Base-by-base conservation (phyloP, 2,797 vertebrate genomes). In the Ptychadena robeensis region DNA sequence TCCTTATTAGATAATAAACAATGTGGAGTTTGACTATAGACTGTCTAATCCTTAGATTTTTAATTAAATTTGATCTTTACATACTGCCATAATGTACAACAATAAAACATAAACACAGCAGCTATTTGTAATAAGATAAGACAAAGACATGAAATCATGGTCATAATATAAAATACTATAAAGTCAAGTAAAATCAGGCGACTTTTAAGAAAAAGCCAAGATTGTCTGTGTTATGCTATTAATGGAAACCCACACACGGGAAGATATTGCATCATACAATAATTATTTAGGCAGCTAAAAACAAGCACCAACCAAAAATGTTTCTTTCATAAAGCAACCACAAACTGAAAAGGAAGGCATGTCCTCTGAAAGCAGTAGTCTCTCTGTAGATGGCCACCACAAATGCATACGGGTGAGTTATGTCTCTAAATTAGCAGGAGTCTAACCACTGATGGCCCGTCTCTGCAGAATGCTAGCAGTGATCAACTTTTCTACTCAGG, bases 181-280 rank as follows among this genome's bases (percentile, higher is more conserved):
- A 27, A 14, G 40, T 78, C 75, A 78, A 78, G 64, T 78, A 75
- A 74, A 63, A 18, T 35, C 30, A 35, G 9, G 28, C 8, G 5
- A 9, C 37, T 30, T 65, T 25, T 14, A 38, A 63, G 9, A 9
- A 35, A 32, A 75, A 75, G 34, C 27, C 61, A 63, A 37, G 59
- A 64, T 75, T 75, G 59, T 64, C 73, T 27, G 9, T 11, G 22
- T 1, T 73, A 38, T 53, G 18, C 22, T 22, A 22, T 53, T 22
- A 22, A 53, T 53, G 44, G 22, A 22, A 7, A 7, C 1, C 2
- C 15, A 7, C 6, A 2, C 10, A 53, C 22, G 22, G 18, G 22
- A 15, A 8, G 44, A 22, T 53, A 53, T 53, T 53, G 18, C 22
- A 48, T 48, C 22, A 48, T 22, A 53, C 4, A n/a, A n/a, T n/a